Evolutionary conservation across 92 coral and sea anemone species (phyloP).

Genomic region (Heteractis magnifica): DNA sequence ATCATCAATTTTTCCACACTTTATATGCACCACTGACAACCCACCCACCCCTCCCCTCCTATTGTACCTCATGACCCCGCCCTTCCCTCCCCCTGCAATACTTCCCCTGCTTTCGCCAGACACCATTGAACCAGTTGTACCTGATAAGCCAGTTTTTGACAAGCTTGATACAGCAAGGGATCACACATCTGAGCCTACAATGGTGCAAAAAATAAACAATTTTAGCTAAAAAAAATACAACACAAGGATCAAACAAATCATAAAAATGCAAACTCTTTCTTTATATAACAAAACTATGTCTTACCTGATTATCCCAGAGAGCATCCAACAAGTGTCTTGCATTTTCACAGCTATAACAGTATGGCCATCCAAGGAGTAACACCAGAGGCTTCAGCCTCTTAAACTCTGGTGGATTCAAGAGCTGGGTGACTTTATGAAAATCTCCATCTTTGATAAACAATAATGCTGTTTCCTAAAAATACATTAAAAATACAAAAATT

Average conservation of each 20-base stretch:
- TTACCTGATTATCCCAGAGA: constrained; percentile 84
- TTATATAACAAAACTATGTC: not conserved
- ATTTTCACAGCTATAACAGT: constrained; percentile 91
- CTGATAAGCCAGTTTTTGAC: constrained; percentile 94
- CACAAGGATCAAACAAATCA: not conserved
- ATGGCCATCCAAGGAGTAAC: constrained; percentile 92
- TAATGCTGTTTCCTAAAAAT: constrained; percentile 80
- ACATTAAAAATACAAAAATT: not conserved
- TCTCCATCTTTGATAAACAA: constrained; percentile 79
- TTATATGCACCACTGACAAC: not conserved
- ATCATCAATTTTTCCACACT: too few relatives aligned
- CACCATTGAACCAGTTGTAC: constrained; percentile 98
- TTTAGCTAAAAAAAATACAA: not conserved
- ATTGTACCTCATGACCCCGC: not conserved
- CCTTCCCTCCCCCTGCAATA: not conserved
- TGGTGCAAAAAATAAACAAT: not conserved
- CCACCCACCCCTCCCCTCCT: not conserved
- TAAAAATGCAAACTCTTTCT: not conserved
- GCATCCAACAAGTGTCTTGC: constrained; percentile 83
- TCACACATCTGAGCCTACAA: constrained; percentile 55
- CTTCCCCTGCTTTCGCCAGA: constrained; percentile 79
- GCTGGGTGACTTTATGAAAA: constrained; percentile 61
- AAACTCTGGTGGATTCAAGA: constrained; percentile 80
- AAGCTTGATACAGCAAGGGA: constrained; percentile 83
- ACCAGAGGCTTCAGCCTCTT: constrained; percentile 78